phyloP scores from a whole-genome alignment of 2,113 vertebrate genomes.

The Nothocercus nigrocapillus region DNA sequence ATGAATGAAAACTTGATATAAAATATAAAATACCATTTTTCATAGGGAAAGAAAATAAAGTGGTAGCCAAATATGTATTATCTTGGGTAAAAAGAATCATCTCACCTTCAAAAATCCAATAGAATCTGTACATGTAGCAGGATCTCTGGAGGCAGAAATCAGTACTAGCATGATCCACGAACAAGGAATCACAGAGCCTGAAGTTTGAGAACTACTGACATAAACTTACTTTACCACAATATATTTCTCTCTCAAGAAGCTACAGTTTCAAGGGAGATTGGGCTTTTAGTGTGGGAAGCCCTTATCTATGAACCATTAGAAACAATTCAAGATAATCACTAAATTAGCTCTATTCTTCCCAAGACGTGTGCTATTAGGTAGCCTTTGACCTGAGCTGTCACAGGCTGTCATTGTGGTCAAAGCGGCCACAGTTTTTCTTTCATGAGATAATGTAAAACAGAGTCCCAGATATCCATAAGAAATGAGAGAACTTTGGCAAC shows the following conservation, averaged over 20 bases:
- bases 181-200: background rate
- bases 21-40: background rate
- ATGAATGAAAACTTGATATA: background rate
- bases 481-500: background rate
- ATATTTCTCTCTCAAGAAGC: background rate
- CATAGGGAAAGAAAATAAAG: background rate
- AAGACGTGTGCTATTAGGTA: fast-evolving
- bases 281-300: background rate
- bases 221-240: conserved; percentile 25
- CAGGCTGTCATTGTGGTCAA: background rate
- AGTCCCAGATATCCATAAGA: background rate
- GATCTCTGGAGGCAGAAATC: background rate
- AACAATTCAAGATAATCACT: background rate
- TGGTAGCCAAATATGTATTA: background rate
- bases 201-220: background rate
- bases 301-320: background rate
- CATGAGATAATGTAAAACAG: background rate
- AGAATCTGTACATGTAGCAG: background rate
- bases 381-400: background rate
- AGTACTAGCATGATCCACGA: background rate
- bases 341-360: background rate
- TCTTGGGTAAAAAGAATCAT: background rate
- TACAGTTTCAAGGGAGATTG: background rate
- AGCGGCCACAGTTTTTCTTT: background rate
- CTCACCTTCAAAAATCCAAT: background rate